Evolutionary conservation across 2,797 vertebrate genomes (phyloP).

Genomic region (Anableps anableps): DNA sequence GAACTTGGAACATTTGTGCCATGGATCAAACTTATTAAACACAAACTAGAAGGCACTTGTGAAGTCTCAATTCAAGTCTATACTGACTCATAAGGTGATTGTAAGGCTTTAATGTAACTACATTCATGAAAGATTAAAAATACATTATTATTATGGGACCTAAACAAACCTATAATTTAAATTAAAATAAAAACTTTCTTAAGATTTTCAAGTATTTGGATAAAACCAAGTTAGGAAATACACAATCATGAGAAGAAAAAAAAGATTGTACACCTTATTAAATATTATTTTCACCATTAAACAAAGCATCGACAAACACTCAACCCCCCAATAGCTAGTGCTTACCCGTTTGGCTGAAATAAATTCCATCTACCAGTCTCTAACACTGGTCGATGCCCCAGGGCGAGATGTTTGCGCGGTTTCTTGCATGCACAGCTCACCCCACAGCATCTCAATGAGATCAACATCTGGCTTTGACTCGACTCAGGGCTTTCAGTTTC

Average conservation of each 20-base stretch:
- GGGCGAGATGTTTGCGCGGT: too few species aligned
- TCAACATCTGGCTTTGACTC: neutral
- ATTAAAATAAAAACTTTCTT: neutral
- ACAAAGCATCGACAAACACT: neutral
- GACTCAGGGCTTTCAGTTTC: neutral
- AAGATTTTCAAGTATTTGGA: neutral
- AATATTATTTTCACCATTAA: constrained; percentile 1
- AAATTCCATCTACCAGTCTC: neutral
- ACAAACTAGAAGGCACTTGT: neutral
- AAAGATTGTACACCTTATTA: neutral
- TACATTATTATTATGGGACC: neutral
- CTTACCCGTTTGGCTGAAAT: neutral
- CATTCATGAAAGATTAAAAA: neutral
- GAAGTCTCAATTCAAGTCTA: neutral
- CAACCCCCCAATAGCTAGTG: neutral
- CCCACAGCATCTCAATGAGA: too few species aligned
- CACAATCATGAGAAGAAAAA: neutral
- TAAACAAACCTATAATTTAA: neutral
- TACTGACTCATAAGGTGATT: neutral
- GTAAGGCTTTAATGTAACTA: neutral
- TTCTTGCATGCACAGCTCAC: too few species aligned
- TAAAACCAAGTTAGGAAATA: neutral
- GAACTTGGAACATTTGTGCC: too few species aligned
- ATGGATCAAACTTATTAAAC: too few species aligned
- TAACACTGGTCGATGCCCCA: neutral